These are phyloP conservation scores for Dromococcyx pavoninus DNA, from an alignment of 2,797 vertebrate species.

Conservation along the genomic window DNA sequence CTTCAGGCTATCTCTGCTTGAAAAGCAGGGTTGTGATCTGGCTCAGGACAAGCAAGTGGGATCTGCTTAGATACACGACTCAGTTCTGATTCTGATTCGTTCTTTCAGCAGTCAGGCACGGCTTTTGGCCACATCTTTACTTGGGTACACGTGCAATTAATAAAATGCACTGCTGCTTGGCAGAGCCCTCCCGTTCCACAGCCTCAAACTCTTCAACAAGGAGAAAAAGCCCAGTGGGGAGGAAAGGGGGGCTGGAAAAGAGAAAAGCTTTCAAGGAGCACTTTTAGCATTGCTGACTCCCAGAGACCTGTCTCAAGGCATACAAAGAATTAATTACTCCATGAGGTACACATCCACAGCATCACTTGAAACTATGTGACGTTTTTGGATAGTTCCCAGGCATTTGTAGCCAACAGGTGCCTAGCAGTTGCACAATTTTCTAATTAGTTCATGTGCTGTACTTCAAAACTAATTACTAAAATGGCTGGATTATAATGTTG, in stretches of 20 bases:
- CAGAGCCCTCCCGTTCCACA: not conserved
- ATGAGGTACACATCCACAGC: not conserved
- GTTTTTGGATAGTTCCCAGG: slow-evolving; percentile 42
- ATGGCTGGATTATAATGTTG: slow-evolving; percentile 63
- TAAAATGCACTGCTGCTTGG: not conserved
- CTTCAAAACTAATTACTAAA: slow-evolving; percentile 69
- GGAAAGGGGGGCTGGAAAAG: not conserved
- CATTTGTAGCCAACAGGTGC: slow-evolving; percentile 49
- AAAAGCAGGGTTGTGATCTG: not conserved
- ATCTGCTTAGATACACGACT: not conserved
- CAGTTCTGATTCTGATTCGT: not conserved
- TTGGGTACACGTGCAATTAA: accelerated
- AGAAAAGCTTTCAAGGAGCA: not conserved
- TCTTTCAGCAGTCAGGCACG: not conserved
- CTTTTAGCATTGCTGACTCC: not conserved
- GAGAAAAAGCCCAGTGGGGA: not conserved
- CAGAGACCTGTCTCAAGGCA: not conserved
- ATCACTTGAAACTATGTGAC: slow-evolving; percentile 18
- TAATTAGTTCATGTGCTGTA: slow-evolving; percentile 67
- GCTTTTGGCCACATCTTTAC: not conserved
- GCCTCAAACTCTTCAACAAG: not conserved
- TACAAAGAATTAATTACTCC: slow-evolving; percentile 38
- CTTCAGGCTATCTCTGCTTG: not conserved
- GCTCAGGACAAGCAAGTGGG: not conserved
- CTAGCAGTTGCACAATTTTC: slow-evolving; percentile 52